Evolutionary conservation across 2,888 invertebrate species (phyloP).

Genomic region (Scaptomyza flava): DNA sequence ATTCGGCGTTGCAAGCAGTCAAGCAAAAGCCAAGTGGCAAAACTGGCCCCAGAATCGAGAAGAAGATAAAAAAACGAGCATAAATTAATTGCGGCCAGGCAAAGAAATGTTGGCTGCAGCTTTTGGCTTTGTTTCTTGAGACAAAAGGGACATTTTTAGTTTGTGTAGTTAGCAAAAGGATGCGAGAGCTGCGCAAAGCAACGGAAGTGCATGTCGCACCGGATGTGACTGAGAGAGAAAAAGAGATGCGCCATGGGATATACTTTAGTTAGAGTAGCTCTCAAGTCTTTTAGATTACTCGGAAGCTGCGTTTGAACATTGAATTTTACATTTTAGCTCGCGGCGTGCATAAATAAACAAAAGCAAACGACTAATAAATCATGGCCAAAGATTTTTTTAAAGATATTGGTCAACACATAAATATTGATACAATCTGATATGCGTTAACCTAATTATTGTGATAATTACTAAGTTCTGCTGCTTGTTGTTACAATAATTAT

Average conservation of each 20-base stretch:
- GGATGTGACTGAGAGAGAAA: slow-evolving; percentile 40
- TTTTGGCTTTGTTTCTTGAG: slow-evolving; percentile 42
- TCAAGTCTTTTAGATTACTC: slow-evolving; percentile 14
- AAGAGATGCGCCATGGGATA: slow-evolving; percentile 14
- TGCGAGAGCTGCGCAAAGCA: slow-evolving; percentile 59
- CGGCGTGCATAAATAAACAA: slow-evolving; percentile 64
- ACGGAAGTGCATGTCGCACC: slow-evolving; percentile 77
- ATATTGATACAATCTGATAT: slow-evolving; percentile 3
- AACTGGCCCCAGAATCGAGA: slow-evolving; percentile 42
- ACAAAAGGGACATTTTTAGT: slow-evolving; percentile 57
- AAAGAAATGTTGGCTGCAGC: slow-evolving; percentile 37
- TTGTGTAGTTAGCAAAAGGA: slow-evolving; percentile 44
- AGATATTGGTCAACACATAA: neutral
- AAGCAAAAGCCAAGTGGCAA: slow-evolving; percentile 73
- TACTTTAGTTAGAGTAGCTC: neutral
- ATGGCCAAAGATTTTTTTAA: slow-evolving; percentile 24
- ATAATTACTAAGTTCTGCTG: neutral
- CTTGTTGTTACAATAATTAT: slow-evolving; percentile 1
- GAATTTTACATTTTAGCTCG: slow-evolving; percentile 60
- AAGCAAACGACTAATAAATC: slow-evolving; percentile 53
- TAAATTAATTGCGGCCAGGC: slow-evolving; percentile 75
- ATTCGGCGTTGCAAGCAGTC: slow-evolving; percentile 29
- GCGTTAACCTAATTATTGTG: neutral
- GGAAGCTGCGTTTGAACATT: slow-evolving; percentile 66
- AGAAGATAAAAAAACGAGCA: slow-evolving; percentile 44